Evolutionary conservation across 2,888 invertebrate genomes (phyloP).

Genomic region (Bursaphelenchus okinawaensis): DNA sequence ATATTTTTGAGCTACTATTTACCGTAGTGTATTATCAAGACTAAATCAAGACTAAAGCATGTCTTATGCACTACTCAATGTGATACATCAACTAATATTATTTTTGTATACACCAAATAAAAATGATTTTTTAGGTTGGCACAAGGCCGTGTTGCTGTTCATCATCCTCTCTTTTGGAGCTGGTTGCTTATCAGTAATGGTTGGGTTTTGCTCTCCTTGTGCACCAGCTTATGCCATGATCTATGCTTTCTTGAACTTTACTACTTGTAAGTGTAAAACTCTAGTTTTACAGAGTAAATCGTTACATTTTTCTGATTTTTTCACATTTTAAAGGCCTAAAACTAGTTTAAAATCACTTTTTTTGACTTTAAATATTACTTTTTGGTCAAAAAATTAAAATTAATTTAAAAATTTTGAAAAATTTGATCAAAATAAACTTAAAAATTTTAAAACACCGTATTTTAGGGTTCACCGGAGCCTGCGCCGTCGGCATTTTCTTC

Average conservation of each 20-base stretch:
- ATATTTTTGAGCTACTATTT: not conserved
- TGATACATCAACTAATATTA: not conserved
- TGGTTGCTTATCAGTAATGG: conserved; percentile 39
- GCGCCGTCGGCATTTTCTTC: conserved; percentile 49
- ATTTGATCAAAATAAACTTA: no score
- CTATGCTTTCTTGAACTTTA: conserved; percentile 44
- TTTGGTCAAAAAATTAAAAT: not conserved
- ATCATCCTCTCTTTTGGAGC: conserved; percentile 45
- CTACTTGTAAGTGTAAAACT: conserved; percentile 39
- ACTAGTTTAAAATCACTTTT: not conserved
- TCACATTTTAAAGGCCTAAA: no score
- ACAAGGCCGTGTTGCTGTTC: conserved; percentile 50
- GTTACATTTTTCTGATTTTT: no score
- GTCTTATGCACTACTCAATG: not conserved
- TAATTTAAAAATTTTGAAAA: no score
- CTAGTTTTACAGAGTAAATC: no score
- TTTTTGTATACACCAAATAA: not conserved
- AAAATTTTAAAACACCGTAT: not conserved
- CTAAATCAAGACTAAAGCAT: not conserved
- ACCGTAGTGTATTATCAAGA: not conserved
- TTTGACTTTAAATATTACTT: not conserved
- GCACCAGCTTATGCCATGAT: conserved; percentile 48
- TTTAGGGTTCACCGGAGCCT: not conserved
- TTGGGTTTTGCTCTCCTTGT: conserved; percentile 54
- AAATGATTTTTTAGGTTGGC: conserved; percentile 44